Conservation (phyloP, 2,113 vertebrate genomes). For the Anguilla rostrata region DNA sequence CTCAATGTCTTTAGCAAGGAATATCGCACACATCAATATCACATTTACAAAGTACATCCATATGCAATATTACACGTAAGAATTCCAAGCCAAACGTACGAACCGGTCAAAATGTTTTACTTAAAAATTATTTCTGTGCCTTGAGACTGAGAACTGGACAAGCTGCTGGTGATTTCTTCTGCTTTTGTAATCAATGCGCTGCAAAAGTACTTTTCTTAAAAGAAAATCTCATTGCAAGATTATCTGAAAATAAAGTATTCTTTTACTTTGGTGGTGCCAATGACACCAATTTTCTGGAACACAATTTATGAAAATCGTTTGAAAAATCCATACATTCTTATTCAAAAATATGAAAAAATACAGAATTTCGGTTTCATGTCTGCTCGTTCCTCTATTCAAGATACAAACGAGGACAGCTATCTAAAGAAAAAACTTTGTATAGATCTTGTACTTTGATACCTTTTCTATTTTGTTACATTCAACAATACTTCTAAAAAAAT, state of each 20-base stretch:
- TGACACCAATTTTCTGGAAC: slow-evolving; percentile 33
- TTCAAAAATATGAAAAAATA: slow-evolving; percentile 40
- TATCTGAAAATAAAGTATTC: background rate
- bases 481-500: background rate
- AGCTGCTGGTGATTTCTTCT: slow-evolving; percentile 52
- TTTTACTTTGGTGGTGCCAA: slow-evolving; percentile 29
- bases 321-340: slow-evolving; percentile 57
- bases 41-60: background rate
- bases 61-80: background rate
- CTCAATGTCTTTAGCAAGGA: background rate
- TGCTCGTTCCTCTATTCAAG: background rate
- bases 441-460: background rate
- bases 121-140: background rate
- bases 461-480: background rate
- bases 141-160: slow-evolving; percentile 11
- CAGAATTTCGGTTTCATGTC: background rate
- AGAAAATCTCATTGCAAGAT: background rate
- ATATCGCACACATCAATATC: background rate
- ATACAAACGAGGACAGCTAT: background rate
- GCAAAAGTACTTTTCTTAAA: background rate
- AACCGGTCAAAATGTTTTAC: background rate
- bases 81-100: background rate
- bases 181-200: background rate
- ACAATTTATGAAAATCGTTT: slow-evolving; percentile 29
- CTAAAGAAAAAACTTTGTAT: background rate